These are phyloP conservation scores for Heliconius hermathena DNA, from an alignment of 1,140 invertebrate genomes.

Conservation along the genomic window DNA sequence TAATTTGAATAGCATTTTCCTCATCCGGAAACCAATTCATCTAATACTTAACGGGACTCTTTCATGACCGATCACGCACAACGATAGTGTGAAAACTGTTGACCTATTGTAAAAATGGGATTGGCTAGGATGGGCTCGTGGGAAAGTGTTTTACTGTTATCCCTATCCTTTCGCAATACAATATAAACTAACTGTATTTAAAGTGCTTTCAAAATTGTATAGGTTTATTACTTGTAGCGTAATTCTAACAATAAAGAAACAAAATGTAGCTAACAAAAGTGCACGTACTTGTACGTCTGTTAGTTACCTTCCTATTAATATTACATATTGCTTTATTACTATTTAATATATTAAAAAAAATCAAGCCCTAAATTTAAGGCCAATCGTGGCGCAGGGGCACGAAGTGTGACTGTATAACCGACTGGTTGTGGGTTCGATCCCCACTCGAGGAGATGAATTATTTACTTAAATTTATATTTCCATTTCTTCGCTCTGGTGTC, in stretches of 20 bases:
- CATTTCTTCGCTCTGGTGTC: too few relatives aligned
- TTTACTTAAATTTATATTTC: too few relatives aligned
- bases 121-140: slow-evolving; percentile 68
- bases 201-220: neutral
- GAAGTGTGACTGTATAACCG: too few relatives aligned
- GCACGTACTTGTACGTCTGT: too few relatives aligned
- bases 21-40: slow-evolving; percentile 57
- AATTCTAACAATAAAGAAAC: neutral
- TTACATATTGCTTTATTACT: too few relatives aligned
- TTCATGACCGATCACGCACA: slow-evolving; percentile 60
- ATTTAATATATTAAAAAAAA: too few relatives aligned
- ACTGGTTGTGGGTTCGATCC: too few relatives aligned
- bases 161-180: slow-evolving; percentile 31
- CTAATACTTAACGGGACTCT: slow-evolving; percentile 55
- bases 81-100: slow-evolving; percentile 71
- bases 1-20: neutral
- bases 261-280: too few relatives aligned
- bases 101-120: slow-evolving; percentile 60
- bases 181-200: slow-evolving; percentile 11
- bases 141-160: slow-evolving; percentile 55
- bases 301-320: too few relatives aligned
- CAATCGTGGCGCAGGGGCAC: too few relatives aligned
- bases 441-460: too few relatives aligned
- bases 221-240: neutral
- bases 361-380: too few relatives aligned